Conservation (phyloP, 1,140 invertebrate species). For the Drosophila funebris region DNA sequence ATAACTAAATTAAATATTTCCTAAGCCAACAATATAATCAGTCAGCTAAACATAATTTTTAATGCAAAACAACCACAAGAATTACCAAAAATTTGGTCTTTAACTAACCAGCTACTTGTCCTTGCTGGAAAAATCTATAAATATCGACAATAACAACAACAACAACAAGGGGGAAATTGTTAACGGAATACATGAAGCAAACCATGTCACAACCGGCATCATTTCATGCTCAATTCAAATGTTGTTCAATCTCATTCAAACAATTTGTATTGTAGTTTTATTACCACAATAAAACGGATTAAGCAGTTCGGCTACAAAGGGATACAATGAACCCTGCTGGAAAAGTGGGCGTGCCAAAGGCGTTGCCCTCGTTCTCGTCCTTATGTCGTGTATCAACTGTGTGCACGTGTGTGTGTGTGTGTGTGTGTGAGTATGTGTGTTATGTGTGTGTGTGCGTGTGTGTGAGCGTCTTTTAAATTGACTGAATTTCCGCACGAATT, state of each 20-base stretch:
- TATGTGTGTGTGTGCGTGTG: not conserved
- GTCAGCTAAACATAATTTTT: too few species aligned
- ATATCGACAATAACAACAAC: slow-evolving; percentile 13
- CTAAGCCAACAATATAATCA: not conserved
- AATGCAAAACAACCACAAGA: not conserved
- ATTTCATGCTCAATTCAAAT: slow-evolving; percentile 78
- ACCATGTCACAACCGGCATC: slow-evolving; percentile 40
- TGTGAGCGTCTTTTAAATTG: slow-evolving; percentile 69
- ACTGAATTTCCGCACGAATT: slow-evolving; percentile 82
- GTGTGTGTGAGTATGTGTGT: slow-evolving; percentile 22
- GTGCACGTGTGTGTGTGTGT: slow-evolving; percentile 10
- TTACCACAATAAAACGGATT: slow-evolving; percentile 82
- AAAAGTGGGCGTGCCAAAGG: slow-evolving; percentile 57
- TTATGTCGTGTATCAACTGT: slow-evolving; percentile 21
- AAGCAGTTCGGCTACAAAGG: slow-evolving; percentile 53
- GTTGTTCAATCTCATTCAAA: slow-evolving; percentile 79
- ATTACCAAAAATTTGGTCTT: not conserved
- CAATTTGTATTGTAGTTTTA: slow-evolving; percentile 83
- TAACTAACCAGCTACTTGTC: slow-evolving; percentile 4
- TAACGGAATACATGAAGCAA: slow-evolving; percentile 7
- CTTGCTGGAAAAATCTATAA: slow-evolving; percentile 26
- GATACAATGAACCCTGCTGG: slow-evolving; percentile 61
- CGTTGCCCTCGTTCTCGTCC: slow-evolving; percentile 25
- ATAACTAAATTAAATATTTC: too few species aligned
- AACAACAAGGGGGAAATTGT: not conserved